phyloP scores from a whole-genome alignment of 2,888 invertebrate species.

The Corythucha ciliata region DNA sequence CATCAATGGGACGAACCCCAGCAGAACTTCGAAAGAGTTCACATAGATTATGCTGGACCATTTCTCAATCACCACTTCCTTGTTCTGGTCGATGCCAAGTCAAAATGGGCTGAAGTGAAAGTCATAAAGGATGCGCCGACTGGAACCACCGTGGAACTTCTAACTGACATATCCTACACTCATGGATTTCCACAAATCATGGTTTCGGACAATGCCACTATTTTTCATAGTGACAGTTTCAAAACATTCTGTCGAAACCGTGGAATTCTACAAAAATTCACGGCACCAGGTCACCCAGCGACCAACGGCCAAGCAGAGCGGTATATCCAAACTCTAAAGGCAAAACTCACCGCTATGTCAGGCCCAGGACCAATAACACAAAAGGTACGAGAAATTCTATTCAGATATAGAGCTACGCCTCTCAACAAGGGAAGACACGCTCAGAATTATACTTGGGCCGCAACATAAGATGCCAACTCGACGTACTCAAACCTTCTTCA shows the following conservation, averaged over 20 bases:
- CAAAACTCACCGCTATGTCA: conserved; percentile 20
- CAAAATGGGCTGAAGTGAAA: conserved; percentile 27
- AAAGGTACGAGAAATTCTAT: conserved; percentile 4
- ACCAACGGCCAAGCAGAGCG: conserved; percentile 32
- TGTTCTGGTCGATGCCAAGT: conserved; percentile 25
- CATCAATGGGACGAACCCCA: conserved; percentile 14
- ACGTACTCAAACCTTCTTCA: conserved; percentile 10
- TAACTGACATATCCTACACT: conserved; percentile 23
- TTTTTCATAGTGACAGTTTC: conserved; percentile 28
- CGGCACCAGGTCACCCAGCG: conserved; percentile 29
- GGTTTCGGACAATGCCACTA: conserved; percentile 29
- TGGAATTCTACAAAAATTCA: conserved; percentile 24
- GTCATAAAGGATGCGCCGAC: conserved; percentile 15
- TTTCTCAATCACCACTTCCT: conserved; percentile 23
- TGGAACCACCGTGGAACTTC: conserved; percentile 18
- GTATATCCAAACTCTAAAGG: conserved; percentile 25
- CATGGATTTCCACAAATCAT: too few species aligned
- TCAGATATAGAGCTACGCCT: conserved; percentile 10
- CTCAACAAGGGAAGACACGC: conserved; percentile 15
- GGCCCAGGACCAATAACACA: conserved; percentile 6
- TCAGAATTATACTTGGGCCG: conserved; percentile 23
- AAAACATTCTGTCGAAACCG: conserved; percentile 21
- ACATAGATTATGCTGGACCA: conserved; percentile 12
- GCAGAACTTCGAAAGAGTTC: conserved; percentile 6
- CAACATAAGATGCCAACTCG: conserved; percentile 21